Conservation (phyloP, 2,888 invertebrate genomes). For the Meghimatium bilineatum region DNA sequence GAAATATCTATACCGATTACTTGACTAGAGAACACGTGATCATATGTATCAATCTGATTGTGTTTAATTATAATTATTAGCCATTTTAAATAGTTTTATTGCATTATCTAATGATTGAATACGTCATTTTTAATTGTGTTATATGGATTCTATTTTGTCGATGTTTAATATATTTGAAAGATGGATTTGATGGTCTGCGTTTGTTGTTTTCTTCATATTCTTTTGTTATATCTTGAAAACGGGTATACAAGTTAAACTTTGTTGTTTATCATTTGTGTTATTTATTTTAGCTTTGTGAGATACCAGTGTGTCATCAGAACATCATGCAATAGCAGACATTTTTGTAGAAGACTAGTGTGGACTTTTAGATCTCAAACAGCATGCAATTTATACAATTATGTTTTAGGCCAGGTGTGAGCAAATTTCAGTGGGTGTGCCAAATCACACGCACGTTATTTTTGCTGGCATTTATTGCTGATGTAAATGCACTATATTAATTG, state of each 20-base stretch:
- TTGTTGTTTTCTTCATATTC: not conserved
- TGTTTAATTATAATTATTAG: not conserved
- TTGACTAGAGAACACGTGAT: not conserved
- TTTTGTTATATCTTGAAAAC: constrained; percentile 33
- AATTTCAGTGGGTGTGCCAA: no score
- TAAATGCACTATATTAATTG: no score
- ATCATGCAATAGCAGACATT: no score
- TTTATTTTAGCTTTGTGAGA: no score
- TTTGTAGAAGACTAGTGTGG: no score
- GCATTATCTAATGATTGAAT: not conserved
- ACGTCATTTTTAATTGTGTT: not conserved
- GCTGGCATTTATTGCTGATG: no score
- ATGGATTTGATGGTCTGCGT: not conserved
- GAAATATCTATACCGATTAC: not conserved
- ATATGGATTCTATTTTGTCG: not conserved
- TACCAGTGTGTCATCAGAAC: no score
- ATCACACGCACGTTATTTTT: no score
- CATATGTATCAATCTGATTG: not conserved
- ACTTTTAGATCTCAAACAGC: no score
- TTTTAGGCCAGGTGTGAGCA: no score
- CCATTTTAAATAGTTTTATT: not conserved
- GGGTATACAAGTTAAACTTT: constrained; percentile 23
- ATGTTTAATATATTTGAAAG: not conserved
- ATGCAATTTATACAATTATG: no score
- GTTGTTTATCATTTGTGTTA: not conserved